phyloP scores from a whole-genome alignment of 2,888 invertebrate species.

The Teleogryllus oceanicus region DNA sequence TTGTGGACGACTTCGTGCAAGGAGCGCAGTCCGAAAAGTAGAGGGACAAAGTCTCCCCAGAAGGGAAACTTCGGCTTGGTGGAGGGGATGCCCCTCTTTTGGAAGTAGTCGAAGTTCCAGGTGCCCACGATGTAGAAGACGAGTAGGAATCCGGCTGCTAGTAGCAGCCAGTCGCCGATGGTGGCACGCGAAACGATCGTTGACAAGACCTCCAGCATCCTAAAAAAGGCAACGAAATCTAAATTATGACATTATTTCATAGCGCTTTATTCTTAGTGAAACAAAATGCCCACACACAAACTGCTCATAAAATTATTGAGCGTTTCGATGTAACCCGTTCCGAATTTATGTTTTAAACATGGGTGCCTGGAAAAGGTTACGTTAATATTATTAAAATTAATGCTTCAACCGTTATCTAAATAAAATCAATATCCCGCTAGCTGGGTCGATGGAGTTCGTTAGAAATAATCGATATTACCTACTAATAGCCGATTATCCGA shows the following conservation, averaged over 20 bases:
- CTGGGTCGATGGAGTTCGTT: no score
- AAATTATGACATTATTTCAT: background rate
- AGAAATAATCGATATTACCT: no score
- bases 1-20: background rate
- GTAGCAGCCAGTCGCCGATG: background rate
- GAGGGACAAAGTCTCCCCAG: background rate
- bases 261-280: no score
- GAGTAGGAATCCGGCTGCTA: background rate
- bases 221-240: background rate
- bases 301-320: no score
- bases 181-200: background rate
- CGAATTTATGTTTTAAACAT: no score
- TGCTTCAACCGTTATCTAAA: no score
- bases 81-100: background rate
- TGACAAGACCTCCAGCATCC: background rate
- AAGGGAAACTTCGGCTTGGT: background rate
- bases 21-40: background rate
- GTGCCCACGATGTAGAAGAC: background rate
- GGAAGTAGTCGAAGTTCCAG: conserved; percentile 23
- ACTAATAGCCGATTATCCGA: no score
- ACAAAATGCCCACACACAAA: no score
- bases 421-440: no score
- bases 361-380: no score
- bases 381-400: no score
- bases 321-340: no score